Evolutionary conservation across 2,797 vertebrate genomes (phyloP), one percentile per base, ranked within the genome.

Genomic region (Tiaroga cobitis): DNA sequence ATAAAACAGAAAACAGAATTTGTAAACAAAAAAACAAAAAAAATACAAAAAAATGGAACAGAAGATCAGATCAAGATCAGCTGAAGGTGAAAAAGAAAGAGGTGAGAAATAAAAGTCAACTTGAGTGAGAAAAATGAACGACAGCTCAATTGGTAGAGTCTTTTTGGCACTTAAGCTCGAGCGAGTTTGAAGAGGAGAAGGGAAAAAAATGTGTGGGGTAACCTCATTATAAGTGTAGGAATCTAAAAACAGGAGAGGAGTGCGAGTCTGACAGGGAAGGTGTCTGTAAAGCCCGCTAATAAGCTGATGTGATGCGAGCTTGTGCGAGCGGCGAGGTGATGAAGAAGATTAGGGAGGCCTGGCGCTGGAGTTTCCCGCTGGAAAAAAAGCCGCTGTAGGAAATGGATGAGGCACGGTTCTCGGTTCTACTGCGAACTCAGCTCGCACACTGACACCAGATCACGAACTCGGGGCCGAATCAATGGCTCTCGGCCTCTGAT

Each of bases 261-360:
- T 83, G 87, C 37, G 73, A 87, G 73, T 51, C 83, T 90, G 87
- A 83, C 43, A 69, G 37, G 24, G 73, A 86, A 91, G 86, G 87
- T 92, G 88, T 92, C 90, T 89, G 90, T 88, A 89, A 89, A 84
- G 90, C 79, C 51, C 51, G 76, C 88, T 94, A 92, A 93, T 92
- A 91, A 94, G 90, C 86, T 74, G 72, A 86, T 82, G 87, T 74
- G 69, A 87, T 84, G 85, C 67, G 88, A 87, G 77, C 34, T 32
- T 39, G 77, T 76, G 82, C 37, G 73, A 81, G 77, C 82, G 15
- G 18, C 5, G 72, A 84, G 85, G 67, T 83, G 87, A 76, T 86
- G 76, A 88, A 82, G 74, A 85, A 85, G 54, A 85, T 82, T 70
- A 72, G 85, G 74, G 49, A 84, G 86, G 63, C 72, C 73, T 87